A percentile compares a stretch with the other conserved stretches of the same genome.
Conservation (phyloP, 2,113 vertebrate species). For the Tyrannus savana region DNA sequence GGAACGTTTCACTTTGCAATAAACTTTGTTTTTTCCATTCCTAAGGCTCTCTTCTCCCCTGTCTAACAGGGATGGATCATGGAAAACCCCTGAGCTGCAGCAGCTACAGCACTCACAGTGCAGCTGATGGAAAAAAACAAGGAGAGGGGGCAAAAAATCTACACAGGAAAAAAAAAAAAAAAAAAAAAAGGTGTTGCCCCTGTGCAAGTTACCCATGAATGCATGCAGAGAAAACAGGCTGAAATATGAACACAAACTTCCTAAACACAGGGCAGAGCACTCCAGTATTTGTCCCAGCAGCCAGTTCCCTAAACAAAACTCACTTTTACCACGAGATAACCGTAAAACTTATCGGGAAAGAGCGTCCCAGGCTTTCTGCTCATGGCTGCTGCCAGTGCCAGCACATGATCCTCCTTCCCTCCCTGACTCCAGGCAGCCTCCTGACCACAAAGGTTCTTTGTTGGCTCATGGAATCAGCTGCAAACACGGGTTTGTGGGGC, state of each 20-base stretch:
- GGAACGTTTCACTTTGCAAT: neutral
- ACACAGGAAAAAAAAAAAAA: neutral
- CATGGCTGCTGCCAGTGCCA: neutral
- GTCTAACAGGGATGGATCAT: neutral
- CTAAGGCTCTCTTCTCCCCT: neutral
- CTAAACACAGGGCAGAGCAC: neutral
- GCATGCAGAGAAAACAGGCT: neutral
- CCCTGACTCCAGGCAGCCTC: neutral
- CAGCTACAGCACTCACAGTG: neutral
- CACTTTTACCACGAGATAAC: neutral
- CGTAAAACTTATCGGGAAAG: neutral
- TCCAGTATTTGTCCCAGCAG: neutral
- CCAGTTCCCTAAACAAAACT: neutral
- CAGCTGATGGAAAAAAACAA: neutral
- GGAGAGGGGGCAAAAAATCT: neutral
- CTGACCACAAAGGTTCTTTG: constrained; percentile 14
- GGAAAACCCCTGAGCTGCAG: neutral
- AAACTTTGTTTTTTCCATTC: constrained; percentile 13
- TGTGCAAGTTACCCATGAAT: accelerated
- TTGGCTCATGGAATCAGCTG: neutral
- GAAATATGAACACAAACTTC: accelerated
- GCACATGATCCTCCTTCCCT: neutral
- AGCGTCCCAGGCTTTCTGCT: neutral
- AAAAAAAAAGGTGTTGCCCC: neutral
- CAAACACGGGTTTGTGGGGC: neutral